Evolutionary conservation across 2,888 invertebrate genomes (phyloP).

Genomic region (Napeogenes inachia): DNA sequence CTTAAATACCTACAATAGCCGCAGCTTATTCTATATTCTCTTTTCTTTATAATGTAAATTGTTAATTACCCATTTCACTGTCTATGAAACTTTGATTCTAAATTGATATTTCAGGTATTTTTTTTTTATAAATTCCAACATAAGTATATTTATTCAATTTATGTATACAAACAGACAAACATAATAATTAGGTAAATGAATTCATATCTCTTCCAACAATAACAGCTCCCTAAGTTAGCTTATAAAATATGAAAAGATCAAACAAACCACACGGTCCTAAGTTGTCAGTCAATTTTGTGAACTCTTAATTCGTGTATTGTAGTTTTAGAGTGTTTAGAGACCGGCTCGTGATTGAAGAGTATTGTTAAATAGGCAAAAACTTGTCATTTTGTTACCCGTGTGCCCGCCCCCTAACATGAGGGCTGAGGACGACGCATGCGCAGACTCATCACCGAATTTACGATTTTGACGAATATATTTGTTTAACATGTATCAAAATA

Average conservation of each 20-base stretch:
- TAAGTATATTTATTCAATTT: neutral
- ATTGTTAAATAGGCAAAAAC: conserved; percentile 61
- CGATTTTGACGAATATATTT: neutral
- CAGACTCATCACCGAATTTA: neutral
- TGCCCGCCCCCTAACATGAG: conserved; percentile 42
- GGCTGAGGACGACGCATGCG: conserved; percentile 30
- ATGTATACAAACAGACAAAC: conserved; percentile 6
- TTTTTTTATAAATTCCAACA: neutral
- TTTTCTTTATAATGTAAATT: too few species aligned
- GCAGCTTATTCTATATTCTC: too few species aligned
- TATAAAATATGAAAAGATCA: conserved; percentile 47
- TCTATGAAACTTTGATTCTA: too few species aligned
- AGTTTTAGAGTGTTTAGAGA: conserved; percentile 29
- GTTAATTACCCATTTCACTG: too few species aligned
- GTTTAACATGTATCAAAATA: too few species aligned
- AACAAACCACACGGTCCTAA: conserved; percentile 60
- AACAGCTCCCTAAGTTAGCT: conserved; percentile 42
- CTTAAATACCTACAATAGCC: too few species aligned
- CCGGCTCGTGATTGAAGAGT: conserved; percentile 53
- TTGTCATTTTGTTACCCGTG: conserved; percentile 48
- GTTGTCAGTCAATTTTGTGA: conserved; percentile 56
- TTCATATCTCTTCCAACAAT: conserved; percentile 8
- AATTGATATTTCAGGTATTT: neutral
- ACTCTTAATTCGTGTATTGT: conserved; percentile 54
- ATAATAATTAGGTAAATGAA: conserved; percentile 13